Base-by-base conservation (phyloP, 2,888 invertebrate species). In the Pheosia gnoma region DNA sequence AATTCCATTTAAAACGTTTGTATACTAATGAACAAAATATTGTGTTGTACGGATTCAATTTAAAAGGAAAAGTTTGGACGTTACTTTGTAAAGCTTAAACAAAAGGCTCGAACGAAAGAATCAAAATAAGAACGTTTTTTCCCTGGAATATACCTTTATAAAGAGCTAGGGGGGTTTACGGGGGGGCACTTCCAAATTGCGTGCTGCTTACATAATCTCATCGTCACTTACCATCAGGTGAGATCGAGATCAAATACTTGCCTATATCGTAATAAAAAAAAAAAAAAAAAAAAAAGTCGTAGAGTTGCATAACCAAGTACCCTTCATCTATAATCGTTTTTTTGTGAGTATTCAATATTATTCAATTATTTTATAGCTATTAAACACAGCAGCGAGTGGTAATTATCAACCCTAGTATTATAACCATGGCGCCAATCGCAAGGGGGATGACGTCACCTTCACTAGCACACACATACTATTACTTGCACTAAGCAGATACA, bases 401-500 rank as follows among this genome's bases (percentile, higher is more conserved):
- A 80, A 79, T 75, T 72, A 75, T 72, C 77, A 72, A 68, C 66
- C 68, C 62, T 66, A 61, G 72, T 59, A 58, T 72, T 69, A 76
- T 79, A 77, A 77, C 74, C 74, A 82, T 78, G 79, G 72, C 70
- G 68, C 72, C 75, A 65, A 70, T 66, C 51, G 57, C 70, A 68
- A 72, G 73, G 75, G 68, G 68, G 72, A 67, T 81, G 81, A 81
- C 83, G 81, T 79, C 81, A 82, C 67, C 59, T 51, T 60, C 61
- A 59, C 59, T 59, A 65, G 57, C 52, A 66, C 49, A 64, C 47
- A 64, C 56, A 59, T 25, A 60, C 64, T 39, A 62, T 68, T 58
- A 55, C 59, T 25, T 25, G 25, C 59, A 62, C 58, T 37, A 67
- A 66, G 56, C 65, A 57, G 58, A 61, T 57, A 60, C 39, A 61